Evolutionary conservation across 2,888 invertebrate genomes (phyloP).

Genomic region (Netelia melanura): DNA sequence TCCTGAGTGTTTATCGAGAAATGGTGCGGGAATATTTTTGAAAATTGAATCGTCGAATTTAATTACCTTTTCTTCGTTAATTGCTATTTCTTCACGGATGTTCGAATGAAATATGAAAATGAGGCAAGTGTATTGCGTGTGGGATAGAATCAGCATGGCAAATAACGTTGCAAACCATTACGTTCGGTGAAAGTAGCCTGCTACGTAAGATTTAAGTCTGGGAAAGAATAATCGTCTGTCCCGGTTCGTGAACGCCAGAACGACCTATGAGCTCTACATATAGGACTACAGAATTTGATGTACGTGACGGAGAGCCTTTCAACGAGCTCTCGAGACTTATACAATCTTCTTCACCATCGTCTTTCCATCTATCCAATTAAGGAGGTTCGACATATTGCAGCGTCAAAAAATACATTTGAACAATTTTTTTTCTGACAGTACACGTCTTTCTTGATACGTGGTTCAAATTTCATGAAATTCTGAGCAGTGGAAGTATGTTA

Average conservation of each 20-base stretch:
- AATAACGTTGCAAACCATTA: slow-evolving; percentile 30
- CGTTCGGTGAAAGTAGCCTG: slow-evolving; percentile 70
- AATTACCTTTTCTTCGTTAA: neutral
- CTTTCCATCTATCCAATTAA: slow-evolving; percentile 22
- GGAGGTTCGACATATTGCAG: no score
- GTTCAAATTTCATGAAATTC: no score
- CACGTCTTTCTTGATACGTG: no score
- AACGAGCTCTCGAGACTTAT: slow-evolving; percentile 14
- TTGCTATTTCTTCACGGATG: neutral
- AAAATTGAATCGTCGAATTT: neutral
- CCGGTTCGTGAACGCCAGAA: slow-evolving; percentile 21
- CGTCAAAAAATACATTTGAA: no score
- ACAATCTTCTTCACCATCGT: slow-evolving; percentile 7
- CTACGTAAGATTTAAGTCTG: slow-evolving; percentile 38
- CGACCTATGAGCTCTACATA: slow-evolving; percentile 42
- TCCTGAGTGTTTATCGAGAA: neutral
- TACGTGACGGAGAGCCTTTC: slow-evolving; percentile 54
- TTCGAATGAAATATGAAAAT: neutral
- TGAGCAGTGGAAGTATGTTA: no score
- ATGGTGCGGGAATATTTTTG: neutral
- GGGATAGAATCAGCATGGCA: neutral
- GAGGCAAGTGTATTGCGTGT: slow-evolving; percentile 6
- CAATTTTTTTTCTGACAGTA: no score
- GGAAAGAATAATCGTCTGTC: slow-evolving; percentile 67
- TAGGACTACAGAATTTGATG: slow-evolving; percentile 17